Evolutionary conservation across 2,113 vertebrate species (phyloP).

Genomic region (Python bivittatus): DNA sequence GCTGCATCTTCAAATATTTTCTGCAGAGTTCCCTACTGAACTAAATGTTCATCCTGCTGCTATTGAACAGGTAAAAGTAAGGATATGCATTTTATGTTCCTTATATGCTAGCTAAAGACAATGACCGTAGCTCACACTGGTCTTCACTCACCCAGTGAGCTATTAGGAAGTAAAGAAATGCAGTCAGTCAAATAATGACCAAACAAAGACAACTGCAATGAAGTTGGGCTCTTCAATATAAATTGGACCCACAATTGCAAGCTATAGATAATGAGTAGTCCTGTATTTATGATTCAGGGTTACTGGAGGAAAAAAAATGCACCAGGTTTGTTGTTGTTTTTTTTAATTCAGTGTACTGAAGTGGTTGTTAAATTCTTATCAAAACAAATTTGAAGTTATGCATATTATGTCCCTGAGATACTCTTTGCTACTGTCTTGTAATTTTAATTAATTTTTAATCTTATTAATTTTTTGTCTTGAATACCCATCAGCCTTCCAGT

Average conservation of each 20-base stretch:
- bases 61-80: not conserved
- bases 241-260: not conserved
- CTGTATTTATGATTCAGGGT: not conserved
- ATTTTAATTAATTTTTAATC: no score
- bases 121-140: not conserved
- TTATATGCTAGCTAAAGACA: not conserved
- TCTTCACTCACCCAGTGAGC: no score
- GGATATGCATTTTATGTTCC: not conserved
- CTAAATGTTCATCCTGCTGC: not conserved
- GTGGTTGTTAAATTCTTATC: no score
- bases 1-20: not conserved
- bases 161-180: not conserved
- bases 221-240: not conserved
- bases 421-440: no score
- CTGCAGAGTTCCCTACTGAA: not conserved
- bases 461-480: no score
- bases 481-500: no score
- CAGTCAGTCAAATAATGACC: not conserved
- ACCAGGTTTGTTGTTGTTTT: no score
- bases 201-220: not conserved
- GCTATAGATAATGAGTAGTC: not conserved
- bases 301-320: no score
- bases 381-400: no score
- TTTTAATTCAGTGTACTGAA: no score
- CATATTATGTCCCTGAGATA: no score